Evolutionary conservation across 1,140 invertebrate genomes (phyloP), one percentile per base, ranked within the genome.

Genomic region (Asobara japonica): DNA sequence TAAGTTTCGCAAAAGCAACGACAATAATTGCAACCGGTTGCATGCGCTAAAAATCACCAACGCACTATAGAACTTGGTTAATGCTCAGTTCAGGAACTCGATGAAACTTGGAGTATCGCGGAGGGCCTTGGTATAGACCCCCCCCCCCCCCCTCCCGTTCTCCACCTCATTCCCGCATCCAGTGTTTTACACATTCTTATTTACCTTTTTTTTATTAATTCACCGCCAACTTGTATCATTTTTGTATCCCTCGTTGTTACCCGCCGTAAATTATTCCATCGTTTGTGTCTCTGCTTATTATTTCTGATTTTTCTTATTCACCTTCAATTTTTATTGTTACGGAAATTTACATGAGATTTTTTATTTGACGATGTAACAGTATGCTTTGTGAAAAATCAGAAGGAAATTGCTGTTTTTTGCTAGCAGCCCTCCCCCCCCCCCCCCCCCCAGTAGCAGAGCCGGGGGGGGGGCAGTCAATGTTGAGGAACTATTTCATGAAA

Each of bases 1-100:
- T 75, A 73, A 78, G 80, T 84, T 84, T 84, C 77, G 83, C 82
- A 7, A 82, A 84, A 85, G 80, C 83, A 83, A 87, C 84, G 84
- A 87, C 84, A 86, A 85, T 86, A 84, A 86, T 86, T 82, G 78
- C 82, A 86, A 86, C 86, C 85, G 85, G 86, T 86, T 87, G 84
- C 79, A 79, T 77, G 77, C 77, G 79, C 81, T 85, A 86, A 86
- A 87, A 87, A 86, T 85, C 79, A 80, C 78, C 36, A 77, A 76
- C 81, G 80, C 76, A 79, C 74, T 76, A 72, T 80, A 80, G 76
- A 75, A 80, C 76, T 81, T 80, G 73, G 80, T 82, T 82, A 84
- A 84, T 80, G 77, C 65, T 75, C 72, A 64, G 68, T 66, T 69
- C 78, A 82, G 81, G 82, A 84, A 82, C 77, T 78, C 45, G 20